Evolutionary conservation across 2,797 vertebrate genomes (phyloP), one percentile per base, ranked within the genome.

Genomic region (Sebastes cheni): DNA sequence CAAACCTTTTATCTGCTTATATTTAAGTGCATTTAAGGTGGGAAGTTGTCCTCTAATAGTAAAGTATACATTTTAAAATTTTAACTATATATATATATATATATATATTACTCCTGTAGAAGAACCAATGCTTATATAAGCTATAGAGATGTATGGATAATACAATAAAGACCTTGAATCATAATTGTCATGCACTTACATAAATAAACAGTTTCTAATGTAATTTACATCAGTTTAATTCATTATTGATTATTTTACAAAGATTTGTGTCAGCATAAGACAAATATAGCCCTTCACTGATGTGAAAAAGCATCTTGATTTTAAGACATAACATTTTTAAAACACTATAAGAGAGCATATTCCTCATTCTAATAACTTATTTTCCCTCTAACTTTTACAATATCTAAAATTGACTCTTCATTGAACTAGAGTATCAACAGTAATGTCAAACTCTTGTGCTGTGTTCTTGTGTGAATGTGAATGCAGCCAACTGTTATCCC

Each of bases 401-500:
- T 58, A 42, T 30, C 23, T 2, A 1, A 16, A 1, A 14, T 12
- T 18, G 5, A 12, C n/a, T 14, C 12, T 8, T n/a, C 27, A 32
- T 29, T 22, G 55, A 58, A 58, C 3, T 27, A 14, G 30, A 34
- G 13, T 12, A 46, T 50, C 6, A 69, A 50, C 2, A n/a, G 8
- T 27, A 13, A 71, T 62, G 27, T 74, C 4, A 69, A 61, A 39
- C 65, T 50, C 23, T 0, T 34, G 8, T 13, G 11, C 12, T 42
- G 39, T 81, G 20, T 65, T 34, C 11, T 72, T 88, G 69, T 80
- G 55, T 83, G 29, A 60, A 60, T 59, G 56, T 60, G 29, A 54
- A 78, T 85, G 55, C 89, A 97, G 97, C 96, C 82, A 96, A 93
- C 59, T 97, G 97, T 90, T 95, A 94, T 64, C 97, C 97, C 75